Evolutionary conservation across 2,888 invertebrate species (phyloP), one percentile per base, ranked within the genome.

Genomic region (Eristalis tenax): DNA sequence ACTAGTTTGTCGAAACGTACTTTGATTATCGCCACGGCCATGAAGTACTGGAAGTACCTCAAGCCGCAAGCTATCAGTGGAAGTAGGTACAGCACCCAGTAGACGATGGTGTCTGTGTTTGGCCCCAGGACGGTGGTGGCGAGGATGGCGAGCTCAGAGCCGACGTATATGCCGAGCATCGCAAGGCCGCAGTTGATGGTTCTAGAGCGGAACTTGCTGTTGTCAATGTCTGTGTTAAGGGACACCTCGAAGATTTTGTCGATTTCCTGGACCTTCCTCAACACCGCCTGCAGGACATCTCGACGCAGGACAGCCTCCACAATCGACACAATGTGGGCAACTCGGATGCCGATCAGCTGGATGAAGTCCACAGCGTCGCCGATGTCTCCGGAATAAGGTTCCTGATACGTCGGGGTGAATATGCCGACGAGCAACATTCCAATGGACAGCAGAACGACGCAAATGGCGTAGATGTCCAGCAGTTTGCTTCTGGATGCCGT

Each of bases 21-120:
- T 4, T 90, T 90, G n/a, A 93, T 89, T 3, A 91, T 89, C 5
- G 79, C 82, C 0, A 92, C 87, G 15, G 87, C 76, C 2, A 89
- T 88, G n/a, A 90, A 90, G 63, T 91, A 91, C 89, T 93, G 93
- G 85, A 91, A 91, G 77, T 92, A 93, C 22, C 92, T 89, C 61
- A 92, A 3, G 1, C 91, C 91, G 57, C 91, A 91, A 8, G 91
- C 89, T 0, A 91, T 26, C 35, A 91, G 77, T 0, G 92, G 91
- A 73, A 92, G 10, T 43, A 91, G 74, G 80, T 92, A 92, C 65
- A 89, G 83, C 15, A 92, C 50, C 91, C 91, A 92, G 59, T 90
- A 91, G 11, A 89, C 0, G 0, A 89, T 74, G n/a, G 90, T 90
- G 6, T 83, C 73, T 1, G 83, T 64, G 1, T 85, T 73, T 0